A percentile compares a stretch with the other conserved stretches of the same genome.
Evolutionary conservation across 2,797 vertebrate genomes (phyloP).

Genomic region (Pipistrellus kuhlii): DNA sequence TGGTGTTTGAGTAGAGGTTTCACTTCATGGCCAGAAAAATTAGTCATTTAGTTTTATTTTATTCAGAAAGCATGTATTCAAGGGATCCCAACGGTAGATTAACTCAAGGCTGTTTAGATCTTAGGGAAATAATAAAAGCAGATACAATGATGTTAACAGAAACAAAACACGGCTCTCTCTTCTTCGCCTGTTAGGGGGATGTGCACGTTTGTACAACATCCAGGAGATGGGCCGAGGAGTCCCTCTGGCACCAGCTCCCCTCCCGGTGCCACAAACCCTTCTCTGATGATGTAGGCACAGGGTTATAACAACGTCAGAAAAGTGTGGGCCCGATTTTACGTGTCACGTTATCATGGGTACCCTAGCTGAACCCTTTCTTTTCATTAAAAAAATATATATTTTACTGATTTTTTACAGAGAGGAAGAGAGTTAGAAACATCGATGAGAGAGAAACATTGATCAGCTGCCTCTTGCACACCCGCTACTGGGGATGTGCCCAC

Average conservation of each 20-base stretch:
- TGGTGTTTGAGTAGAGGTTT: neutral
- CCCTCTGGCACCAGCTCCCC: rapidly evolving
- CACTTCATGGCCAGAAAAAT: neutral
- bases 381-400: no score
- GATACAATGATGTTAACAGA: neutral
- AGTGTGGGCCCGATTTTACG: neutral
- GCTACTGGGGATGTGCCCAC: no score
- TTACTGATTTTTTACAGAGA: no score
- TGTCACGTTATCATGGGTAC: neutral
- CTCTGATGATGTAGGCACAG: neutral
- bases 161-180: neutral
- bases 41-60: slow-evolving; percentile 25
- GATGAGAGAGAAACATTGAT: no score
- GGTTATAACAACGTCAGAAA: neutral
- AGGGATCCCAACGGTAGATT: neutral
- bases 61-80: neutral
- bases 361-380: neutral
- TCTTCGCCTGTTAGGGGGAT: neutral
- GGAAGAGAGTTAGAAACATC: no score
- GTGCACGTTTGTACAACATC: neutral
- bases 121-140: slow-evolving; percentile 8
- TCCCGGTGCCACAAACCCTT: rapidly evolving
- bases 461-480: no score
- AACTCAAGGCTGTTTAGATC: neutral
- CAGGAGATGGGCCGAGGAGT: neutral